Base-by-base conservation (phyloP, 1,140 invertebrate genomes). In the Bombus ignitus region DNA sequence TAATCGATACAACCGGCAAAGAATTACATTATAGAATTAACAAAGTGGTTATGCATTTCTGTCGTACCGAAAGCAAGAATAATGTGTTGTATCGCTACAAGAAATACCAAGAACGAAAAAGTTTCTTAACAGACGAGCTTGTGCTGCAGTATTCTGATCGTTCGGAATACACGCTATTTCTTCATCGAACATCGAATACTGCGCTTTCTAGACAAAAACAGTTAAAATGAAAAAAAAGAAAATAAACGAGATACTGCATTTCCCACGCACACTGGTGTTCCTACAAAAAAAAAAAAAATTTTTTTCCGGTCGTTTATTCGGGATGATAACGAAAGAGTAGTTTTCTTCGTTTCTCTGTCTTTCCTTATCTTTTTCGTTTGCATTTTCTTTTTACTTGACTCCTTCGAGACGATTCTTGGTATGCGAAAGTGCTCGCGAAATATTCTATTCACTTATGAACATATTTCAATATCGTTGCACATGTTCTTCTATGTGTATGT, bases 341-440 rank as follows among this genome's bases (percentile, higher is more conserved):
- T 82, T 68, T 77, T 65, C 80, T 80, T 80, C 22, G 42, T 53
- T 39, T 37, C 25, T 78, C 28, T 59, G 13, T 47, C 10, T 44
- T 57, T 25, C 28, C n/a, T 35, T n/a, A 32, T 15, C 53, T 59
- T 65, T 66, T 32, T 18, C n/a, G 10, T 62, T 62, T 62, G 25
- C 10, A 32, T 32, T n/a, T 62, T n/a, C 42, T 35, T 53, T 57
- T 35, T 53, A 66, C 39, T 83, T 6, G 39, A 78, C 37, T 76
- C 66, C 13, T 75, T 75, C 42, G 59, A 66, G 42, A 42, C 66
- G 15, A 53, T 59, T 70, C 62, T 47, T 37, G 53, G 37, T 57
- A 47, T 28, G 59, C 59, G 82, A 53, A 87, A 72, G 74, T 87
- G 85, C 53, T 90, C 68, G 88, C 81, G 78, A 90, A 89, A 90